Evolutionary conservation across 2,113 vertebrate species (phyloP), one percentile per base, ranked within the genome.

Genomic region (Anoura caudifer): DNA sequence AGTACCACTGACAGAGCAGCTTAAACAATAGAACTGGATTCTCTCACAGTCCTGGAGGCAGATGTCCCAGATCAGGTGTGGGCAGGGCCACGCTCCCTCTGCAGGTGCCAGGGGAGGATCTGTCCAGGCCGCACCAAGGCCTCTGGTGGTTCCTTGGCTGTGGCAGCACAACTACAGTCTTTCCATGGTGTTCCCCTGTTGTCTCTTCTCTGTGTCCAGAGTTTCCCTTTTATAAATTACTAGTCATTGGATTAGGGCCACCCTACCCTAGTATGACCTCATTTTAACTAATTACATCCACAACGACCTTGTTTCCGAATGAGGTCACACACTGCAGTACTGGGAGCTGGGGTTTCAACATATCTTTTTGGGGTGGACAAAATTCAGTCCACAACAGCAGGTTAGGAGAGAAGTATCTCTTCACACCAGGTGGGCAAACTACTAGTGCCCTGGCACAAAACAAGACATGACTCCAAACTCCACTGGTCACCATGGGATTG

Each of bases 141-240:
- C 11, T n/a, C 93, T 12, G 5, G 20, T 19, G 11, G 36, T 13
- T 33, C 92, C 76, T 43, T 24, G 41, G 45, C 61, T 17, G 52
- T 38, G 31, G 31, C 50, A 52, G 26, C 41, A 5, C 61, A 7
- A 1, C 0, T n/a, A 11, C 50, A 4, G 20, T 41, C n/a, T n/a
- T 33, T 52, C 52, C 54, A 1, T 7, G 0, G 38, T 5, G 0
- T 47, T n/a, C 22, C 19, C 10, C 38, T 22, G 12, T 15, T 20
- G 43, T 20, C 54, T 56, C 54, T 47, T 17, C 80, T 8, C 70
- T 52, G 31, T 52, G 65, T 11, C 47, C 38, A 6, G 5, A 82
- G 8, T 3, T 1, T 26, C 61, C 38, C 11, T 82, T 59, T 54
- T 20, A n/a, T 16, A n/a, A 41, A 43, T 59, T 3, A 1, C 28